Evolutionary conservation across 2,797 vertebrate genomes (phyloP), one percentile per base, ranked within the genome.

Genomic region (Psittacula echo): DNA sequence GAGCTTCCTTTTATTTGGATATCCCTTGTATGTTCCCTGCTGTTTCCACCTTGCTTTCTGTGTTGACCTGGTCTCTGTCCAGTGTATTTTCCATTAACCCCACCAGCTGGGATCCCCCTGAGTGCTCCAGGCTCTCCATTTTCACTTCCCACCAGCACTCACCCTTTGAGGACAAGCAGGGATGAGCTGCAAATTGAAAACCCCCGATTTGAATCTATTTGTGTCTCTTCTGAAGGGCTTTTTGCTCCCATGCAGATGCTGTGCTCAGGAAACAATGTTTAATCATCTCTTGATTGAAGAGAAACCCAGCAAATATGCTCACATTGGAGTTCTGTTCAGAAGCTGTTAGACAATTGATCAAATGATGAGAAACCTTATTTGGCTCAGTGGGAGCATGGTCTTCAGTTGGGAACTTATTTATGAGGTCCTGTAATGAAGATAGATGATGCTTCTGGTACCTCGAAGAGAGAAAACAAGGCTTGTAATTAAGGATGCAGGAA

Each of bases 381-480:
- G 84, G 72, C 87, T 90, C 89, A 23, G 84, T 47, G 47, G 91
- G 68, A 79, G 68, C 39, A 2, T 65, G 67, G 68, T 56, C 87
- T 85, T 83, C 47, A 53, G 67, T 68, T 72, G 89, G 90, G 85
- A 72, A 68, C 64, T 92, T 83, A 39, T 88, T 95, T 88, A 61
- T 83, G 89, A 96, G 80, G 84, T 83, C 64, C 45, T 56, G 27
- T 90, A 92, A 94, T 90, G 93, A 86, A 88, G 87, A 95, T 10
- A 83, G 70, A 83, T 61, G 65, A 86, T 56, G 75, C 72, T 87
- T 82, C 8, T 72, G 80, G 61, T 75, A 60, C 72, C 79, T 67
- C 75, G 84, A 54, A 85, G 29, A 51, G 72, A 47, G 72, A 60
- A 79, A 86, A 47, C 50, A 68, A 62, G 66, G 64, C 64, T 85